A percentile compares a stretch with the other conserved stretches of the same genome.
Evolutionary conservation across 2,113 vertebrate genomes (phyloP).

Genomic region (Chinchilla lanigera): DNA sequence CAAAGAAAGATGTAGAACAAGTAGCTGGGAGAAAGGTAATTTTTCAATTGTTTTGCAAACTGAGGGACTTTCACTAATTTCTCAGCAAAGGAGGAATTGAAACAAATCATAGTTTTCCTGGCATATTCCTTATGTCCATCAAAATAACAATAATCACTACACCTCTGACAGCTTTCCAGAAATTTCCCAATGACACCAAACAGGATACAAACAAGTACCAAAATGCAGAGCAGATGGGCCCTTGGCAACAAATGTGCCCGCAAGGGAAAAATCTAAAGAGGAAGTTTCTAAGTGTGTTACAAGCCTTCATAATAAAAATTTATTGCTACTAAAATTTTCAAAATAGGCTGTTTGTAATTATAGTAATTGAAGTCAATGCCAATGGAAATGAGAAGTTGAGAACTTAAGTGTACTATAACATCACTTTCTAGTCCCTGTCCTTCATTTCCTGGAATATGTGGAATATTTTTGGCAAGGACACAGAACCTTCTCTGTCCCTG

Average conservation of each 20-base stretch:
- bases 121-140: neutral
- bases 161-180: neutral
- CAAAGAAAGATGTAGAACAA: conserved; percentile 15
- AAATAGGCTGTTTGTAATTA: conserved; percentile 42
- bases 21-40: neutral
- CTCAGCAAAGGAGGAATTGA: conserved; percentile 2
- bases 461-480: conserved; percentile 10
- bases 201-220: neutral
- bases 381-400: conserved; percentile 50
- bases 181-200: conserved; percentile 32
- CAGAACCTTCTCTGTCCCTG: neutral
- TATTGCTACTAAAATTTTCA: conserved; percentile 53
- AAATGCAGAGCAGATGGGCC: conserved; percentile 65
- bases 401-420: conserved; percentile 27
- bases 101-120: conserved; percentile 46
- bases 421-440: neutral
- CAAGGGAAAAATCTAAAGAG: conserved; percentile 42
- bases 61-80: conserved; percentile 27
- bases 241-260: conserved; percentile 6
- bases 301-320: conserved; percentile 56
- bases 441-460: conserved; percentile 29
- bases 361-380: conserved; percentile 31
- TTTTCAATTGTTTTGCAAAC: conserved; percentile 17
- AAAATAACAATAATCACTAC: neutral
- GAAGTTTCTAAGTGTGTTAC: conserved; percentile 24